Evolutionary conservation across 2,888 invertebrate species (phyloP).

Genomic region (Mesorhabditis spiculigera): DNA sequence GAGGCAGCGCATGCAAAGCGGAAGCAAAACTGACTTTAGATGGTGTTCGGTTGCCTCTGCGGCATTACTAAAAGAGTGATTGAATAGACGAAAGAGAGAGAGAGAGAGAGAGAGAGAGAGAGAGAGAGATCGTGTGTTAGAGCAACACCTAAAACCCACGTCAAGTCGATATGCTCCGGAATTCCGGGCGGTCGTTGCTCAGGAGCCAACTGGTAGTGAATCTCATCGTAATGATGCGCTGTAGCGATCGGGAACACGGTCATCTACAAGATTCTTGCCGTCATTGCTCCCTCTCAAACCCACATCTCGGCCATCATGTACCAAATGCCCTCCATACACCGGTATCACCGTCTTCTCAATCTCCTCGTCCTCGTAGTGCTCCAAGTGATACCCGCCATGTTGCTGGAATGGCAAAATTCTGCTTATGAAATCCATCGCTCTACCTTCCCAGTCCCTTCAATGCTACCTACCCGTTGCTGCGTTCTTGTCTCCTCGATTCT

Average conservation of each 20-base stretch:
- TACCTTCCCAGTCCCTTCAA: not conserved
- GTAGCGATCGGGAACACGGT: not conserved
- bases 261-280: not conserved
- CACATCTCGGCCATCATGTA: not conserved
- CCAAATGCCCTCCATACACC: not conserved
- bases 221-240: not conserved
- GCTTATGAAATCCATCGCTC: too few relatives aligned
- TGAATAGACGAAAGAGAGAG: too few relatives aligned
- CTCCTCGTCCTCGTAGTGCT: not conserved
- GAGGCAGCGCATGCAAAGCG: too few relatives aligned
- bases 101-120: too few relatives aligned
- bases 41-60: too few relatives aligned
- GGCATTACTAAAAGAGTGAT: too few relatives aligned
- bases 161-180: conserved; percentile 4
- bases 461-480: not conserved
- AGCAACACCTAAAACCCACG: not conserved
- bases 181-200: conserved; percentile 2
- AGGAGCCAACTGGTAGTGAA: not conserved
- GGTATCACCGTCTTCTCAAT: not conserved
- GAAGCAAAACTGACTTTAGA: too few relatives aligned
- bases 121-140: too few relatives aligned
- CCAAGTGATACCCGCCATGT: too few relatives aligned
- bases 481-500: not conserved
- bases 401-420: too few relatives aligned
- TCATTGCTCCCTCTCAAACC: too few relatives aligned